Evolutionary conservation across 1,140 invertebrate genomes (phyloP), one percentile per base, ranked within the genome.

Genomic region (Colletes latitarsis): DNA sequence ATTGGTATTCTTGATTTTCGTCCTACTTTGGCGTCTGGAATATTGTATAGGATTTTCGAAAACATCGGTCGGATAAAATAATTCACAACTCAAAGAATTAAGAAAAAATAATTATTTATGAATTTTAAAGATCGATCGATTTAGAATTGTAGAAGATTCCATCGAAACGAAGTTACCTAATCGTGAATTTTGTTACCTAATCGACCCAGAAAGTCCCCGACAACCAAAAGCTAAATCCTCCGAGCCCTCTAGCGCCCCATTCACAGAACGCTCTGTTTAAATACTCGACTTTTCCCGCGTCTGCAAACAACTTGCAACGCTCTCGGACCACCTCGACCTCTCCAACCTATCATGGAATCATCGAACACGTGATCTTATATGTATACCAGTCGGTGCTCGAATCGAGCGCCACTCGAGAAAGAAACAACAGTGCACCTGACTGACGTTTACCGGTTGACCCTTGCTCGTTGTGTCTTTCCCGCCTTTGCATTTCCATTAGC

Each of bases 361-460:
- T 49, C 6, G 49, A 49, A n/a, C 53, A 9, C 55, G 55, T 19
- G 55, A 57, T 57, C 17, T 3, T n/a, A n/a, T n/a, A n/a, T n/a
- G n/a, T n/a, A n/a, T 9, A 17, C 17, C 55, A 49, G 55, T 1
- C 30, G 6, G 14, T 15, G 41, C 60, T 63, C 30, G 60, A 63
- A 63, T 63, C 60, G 30, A 63, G 60, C 39, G 60, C 60, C 60
- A 63, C 60, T 63, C 15, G 14, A 8, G 30, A 41, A 63, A 63
- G 60, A 41, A 63, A 63, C 30, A 63, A 63, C 60, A 39, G 30
- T 39, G 30, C 30, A 63, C 30, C 60, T 63, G 60, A 63, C 60
- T 63, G 60, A 63, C 60, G 60, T 63, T 63, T 41, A 63, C 60
- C 60, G 60, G 60, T 63, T 63, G 60, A 63, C 60, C 60, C 30